Base-by-base conservation (phyloP, 2,888 invertebrate genomes). In the Ennomos quercinarius region DNA sequence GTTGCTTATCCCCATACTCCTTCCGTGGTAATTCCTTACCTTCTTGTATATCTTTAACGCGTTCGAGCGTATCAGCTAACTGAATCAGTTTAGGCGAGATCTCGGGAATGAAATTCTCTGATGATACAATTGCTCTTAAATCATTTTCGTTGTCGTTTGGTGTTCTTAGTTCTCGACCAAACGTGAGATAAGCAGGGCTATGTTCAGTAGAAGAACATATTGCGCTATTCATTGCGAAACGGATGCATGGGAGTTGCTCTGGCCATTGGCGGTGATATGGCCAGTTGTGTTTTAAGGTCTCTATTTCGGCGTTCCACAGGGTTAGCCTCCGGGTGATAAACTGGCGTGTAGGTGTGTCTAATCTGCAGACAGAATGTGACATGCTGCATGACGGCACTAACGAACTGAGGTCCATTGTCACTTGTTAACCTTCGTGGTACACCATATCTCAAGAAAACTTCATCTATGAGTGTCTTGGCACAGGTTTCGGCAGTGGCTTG, bases 331-430 rank as follows among this genome's bases (percentile, higher is more conserved):
- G 81, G 82, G n/a, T 83, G 80, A 51, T 83, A 80, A 3, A 77
- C 68, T 0, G 79, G 74, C 0, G 70, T 76, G 8, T 73, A 67
- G 0, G 38, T 10, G 12, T 81, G 78, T 12, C 70, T 53, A 8
- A 81, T 73, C 2, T 61, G 64, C 0, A 74, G 56, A 13, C 59
- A 70, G n/a, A 34, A 68, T 1, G 61, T 53, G 0, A 78, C 43
- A 47, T 81, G 64, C 51, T 83, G 82, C 77, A 83, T 81, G 0
- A 81, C 62, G 0, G 67, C 72, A 9, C 73, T 70, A 0, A 81
- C 66, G 61, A 83, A 80, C 53, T 82, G 81, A 0, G 70, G 54
- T 0, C 82, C 82, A 46, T 83, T 84, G 54, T 84, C 80, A 9
- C 72, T 73, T 27, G 79, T 67, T 0, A 83, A 47, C 12, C 75